These are phyloP conservation scores for Cichlasoma orientale DNA, from an alignment of 2,797 vertebrate species.

Conservation along the genomic window DNA sequence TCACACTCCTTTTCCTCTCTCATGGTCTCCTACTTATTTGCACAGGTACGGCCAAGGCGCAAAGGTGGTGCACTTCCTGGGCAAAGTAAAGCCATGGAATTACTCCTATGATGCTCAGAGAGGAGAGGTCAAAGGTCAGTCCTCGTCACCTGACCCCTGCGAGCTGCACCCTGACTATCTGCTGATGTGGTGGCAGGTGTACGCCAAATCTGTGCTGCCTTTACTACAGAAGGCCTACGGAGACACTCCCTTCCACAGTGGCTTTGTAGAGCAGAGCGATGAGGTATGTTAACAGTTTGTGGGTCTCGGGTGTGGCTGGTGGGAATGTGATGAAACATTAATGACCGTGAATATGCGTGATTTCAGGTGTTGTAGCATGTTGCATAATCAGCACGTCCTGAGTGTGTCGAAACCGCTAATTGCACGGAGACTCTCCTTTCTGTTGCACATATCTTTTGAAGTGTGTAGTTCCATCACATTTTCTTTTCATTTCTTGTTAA, in stretches of 20 bases:
- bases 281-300: slow-evolving; percentile 17
- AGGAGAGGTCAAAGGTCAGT: slow-evolving; percentile 83
- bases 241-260: slow-evolving; percentile 74
- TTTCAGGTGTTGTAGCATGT: slow-evolving; percentile 14
- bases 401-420: slow-evolving; percentile 6
- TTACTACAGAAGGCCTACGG: slow-evolving; percentile 83
- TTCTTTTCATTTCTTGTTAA: not conserved
- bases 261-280: slow-evolving; percentile 69
- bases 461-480: not conserved
- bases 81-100: slow-evolving; percentile 92
- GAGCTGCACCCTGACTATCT: slow-evolving; percentile 88
- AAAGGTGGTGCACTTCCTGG: slow-evolving; percentile 97
- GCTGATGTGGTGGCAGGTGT: slow-evolving; percentile 91
- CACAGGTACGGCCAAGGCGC: slow-evolving; percentile 90
- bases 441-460: not conserved
- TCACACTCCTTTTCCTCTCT: not conserved
- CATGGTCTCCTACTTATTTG: not conserved
- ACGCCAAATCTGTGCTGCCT: slow-evolving; percentile 80
- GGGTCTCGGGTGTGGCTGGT: not conserved
- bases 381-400: slow-evolving; percentile 14
- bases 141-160: slow-evolving; percentile 67
- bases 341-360: slow-evolving; percentile 22
- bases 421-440: not conserved
- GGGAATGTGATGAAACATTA: not conserved
- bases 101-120: slow-evolving; percentile 86